These are phyloP conservation scores for Sebastes flavidus DNA, from an alignment of 2,797 vertebrate species.

Conservation along the genomic window DNA sequence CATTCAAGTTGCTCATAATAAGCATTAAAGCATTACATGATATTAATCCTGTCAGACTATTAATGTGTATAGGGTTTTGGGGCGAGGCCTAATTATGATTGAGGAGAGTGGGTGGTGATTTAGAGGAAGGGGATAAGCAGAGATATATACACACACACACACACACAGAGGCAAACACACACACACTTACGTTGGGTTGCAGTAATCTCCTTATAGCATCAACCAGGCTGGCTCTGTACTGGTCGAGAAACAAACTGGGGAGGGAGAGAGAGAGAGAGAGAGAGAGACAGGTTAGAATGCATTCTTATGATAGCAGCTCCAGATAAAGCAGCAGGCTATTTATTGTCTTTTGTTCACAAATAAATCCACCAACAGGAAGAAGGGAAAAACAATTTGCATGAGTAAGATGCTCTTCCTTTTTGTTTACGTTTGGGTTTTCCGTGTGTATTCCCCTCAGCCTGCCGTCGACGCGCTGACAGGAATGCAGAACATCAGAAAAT, in stretches of 20 bases:
- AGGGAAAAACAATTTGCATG: conserved; percentile 79
- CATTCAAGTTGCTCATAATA: conserved; percentile 98
- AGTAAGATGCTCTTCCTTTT: conserved; percentile 59
- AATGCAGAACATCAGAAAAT: conserved; percentile 54
- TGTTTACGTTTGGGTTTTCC: conserved; percentile 53
- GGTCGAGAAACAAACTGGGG: conserved; percentile 96
- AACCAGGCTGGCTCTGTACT: conserved; percentile 96
- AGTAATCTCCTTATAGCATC: conserved; percentile 99
- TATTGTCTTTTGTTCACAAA: conserved; percentile 82
- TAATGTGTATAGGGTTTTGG: conserved; percentile 90
- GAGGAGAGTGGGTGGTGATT: conserved; percentile 84
- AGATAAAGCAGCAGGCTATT: conserved; percentile 89
- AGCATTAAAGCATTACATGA: conserved; percentile 99
- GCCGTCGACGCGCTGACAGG: conserved; percentile 27
- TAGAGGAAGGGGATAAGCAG: conserved; percentile 52
- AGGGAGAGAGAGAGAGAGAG: conserved; percentile 54
- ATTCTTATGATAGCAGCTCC: conserved; percentile 84
- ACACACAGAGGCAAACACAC: conserved; percentile 64
- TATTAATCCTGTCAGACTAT: conserved; percentile 98
- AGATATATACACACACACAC: conserved; percentile 44
- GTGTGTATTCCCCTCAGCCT: conserved; percentile 42
- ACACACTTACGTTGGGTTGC: conserved; percentile 94
- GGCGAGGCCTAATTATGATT: conserved; percentile 92
- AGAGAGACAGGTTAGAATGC: conserved; percentile 88
- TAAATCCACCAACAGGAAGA: conserved; percentile 66